Conservation (phyloP, 2,797 vertebrate genomes). For the Micropoecilia bifurca region DNA sequence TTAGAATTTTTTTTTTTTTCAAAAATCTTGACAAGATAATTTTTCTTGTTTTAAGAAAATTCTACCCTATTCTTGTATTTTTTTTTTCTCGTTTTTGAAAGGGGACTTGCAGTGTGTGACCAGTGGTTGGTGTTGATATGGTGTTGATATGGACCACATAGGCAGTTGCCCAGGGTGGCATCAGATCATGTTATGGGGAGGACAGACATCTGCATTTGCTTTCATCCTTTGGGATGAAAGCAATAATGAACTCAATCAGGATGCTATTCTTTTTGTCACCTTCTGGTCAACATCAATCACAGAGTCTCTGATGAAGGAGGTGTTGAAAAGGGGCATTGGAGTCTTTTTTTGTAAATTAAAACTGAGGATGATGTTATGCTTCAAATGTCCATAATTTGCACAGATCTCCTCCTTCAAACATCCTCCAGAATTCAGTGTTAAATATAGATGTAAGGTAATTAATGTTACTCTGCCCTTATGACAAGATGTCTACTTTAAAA, state of each 20-base stretch:
- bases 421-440: conserved; percentile 7
- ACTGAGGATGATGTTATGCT: background rate
- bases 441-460: conserved; percentile 53
- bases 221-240: background rate
- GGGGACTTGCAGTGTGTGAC: background rate
- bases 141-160: background rate
- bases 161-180: background rate
- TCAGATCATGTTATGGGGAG: background rate
- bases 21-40: no score
- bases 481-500: conserved; percentile 24
- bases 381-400: background rate
- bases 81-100: no score
- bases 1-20: no score
- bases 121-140: background rate
- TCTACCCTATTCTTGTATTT: no score
- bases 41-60: no score
- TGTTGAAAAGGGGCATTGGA: background rate
- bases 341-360: background rate
- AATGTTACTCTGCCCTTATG: conserved; percentile 31
- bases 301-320: background rate
- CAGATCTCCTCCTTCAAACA: background rate
- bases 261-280: background rate
- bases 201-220: background rate
- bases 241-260: background rate
- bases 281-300: background rate